Evolutionary conservation across 2,797 vertebrate genomes (phyloP).

Genomic region (Lutjanus campechanus): DNA sequence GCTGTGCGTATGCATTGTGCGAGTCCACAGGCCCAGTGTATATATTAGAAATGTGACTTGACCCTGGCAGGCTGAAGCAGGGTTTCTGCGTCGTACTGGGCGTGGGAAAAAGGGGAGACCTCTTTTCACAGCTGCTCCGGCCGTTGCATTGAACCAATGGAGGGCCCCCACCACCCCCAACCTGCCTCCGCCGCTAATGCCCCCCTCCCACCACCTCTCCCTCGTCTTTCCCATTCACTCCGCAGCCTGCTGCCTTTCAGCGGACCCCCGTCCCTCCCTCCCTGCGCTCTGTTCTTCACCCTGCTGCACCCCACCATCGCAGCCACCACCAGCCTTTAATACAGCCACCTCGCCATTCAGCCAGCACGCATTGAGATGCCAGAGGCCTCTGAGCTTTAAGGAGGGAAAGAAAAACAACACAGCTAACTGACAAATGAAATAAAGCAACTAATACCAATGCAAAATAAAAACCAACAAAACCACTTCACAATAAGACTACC

Average conservation of each 20-base stretch:
- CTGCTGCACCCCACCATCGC: conserved; percentile 70
- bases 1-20: conserved; percentile 88
- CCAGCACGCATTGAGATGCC: conserved; percentile 84
- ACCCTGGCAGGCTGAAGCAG: conserved; percentile 89
- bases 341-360: conserved; percentile 88
- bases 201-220: conserved; percentile 57
- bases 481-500: no score
- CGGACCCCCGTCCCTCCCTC: conserved; percentile 74
- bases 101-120: conserved; percentile 96
- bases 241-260: conserved; percentile 88
- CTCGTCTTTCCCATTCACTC: conserved; percentile 85
- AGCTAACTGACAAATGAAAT: conserved; percentile 30
- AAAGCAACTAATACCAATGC: conserved; percentile 31
- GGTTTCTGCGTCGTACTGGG: conserved; percentile 86
- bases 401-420: conserved; percentile 39
- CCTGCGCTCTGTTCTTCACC: conserved; percentile 78
- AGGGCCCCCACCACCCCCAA: conserved; percentile 78
- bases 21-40: conserved; percentile 88
- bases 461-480: conserved; percentile 20
- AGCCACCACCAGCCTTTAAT: conserved; percentile 73
- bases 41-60: conserved; percentile 91
- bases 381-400: conserved; percentile 75
- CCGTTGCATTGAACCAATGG: conserved; percentile 91
- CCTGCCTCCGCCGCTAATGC: conserved; percentile 70
- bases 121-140: conserved; percentile 94